Evolutionary conservation across 2,797 vertebrate species (phyloP).

Genomic region (Linurgus olivaceus): DNA sequence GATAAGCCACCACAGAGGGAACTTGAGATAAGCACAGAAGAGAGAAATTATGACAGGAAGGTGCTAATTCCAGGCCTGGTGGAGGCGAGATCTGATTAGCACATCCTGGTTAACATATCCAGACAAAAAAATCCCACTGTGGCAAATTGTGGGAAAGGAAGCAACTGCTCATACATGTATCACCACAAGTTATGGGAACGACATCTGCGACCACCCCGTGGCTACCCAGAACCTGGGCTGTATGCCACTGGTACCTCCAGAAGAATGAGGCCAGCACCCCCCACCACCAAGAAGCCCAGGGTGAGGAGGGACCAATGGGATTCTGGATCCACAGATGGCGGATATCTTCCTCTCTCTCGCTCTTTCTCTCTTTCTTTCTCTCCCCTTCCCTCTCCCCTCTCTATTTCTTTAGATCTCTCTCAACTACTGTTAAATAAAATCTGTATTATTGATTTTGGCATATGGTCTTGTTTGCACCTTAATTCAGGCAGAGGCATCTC

Average conservation of each 20-base stretch:
- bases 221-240: not conserved
- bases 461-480: not conserved
- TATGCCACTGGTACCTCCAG: not conserved
- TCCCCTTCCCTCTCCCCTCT: too few species aligned
- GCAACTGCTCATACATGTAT: not conserved
- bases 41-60: not conserved
- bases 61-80: not conserved
- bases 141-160: not conserved
- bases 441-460: not conserved
- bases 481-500: not conserved
- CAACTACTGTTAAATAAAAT: not conserved
- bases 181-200: not conserved
- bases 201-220: accelerated
- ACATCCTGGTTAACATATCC: not conserved
- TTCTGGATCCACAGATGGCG: not conserved
- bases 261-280: not conserved
- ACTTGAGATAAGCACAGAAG: not conserved
- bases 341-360: not conserved
- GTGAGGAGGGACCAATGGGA: not conserved
- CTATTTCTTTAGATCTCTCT: not conserved
- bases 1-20: not conserved
- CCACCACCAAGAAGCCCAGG: not conserved
- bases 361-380: too few species aligned
- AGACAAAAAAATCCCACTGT: not conserved
- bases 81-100: not conserved